Conservation (phyloP, 64 coral and sea anemone species). For the Actinia equina region DNA sequence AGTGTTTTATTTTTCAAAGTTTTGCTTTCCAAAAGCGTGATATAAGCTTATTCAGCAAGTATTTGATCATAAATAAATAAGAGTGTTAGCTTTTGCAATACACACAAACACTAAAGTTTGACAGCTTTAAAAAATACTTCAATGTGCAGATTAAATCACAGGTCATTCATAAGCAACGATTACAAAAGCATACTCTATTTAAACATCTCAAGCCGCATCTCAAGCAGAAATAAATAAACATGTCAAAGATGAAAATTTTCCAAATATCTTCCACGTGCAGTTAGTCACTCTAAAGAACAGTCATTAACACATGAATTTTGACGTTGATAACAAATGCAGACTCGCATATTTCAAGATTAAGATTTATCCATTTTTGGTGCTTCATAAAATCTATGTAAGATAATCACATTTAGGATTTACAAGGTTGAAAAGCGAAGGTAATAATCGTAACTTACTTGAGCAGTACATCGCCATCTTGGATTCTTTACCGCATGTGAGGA, state of each 20-base stretch:
- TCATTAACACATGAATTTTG: neutral
- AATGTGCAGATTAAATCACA: neutral
- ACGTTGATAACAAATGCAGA: neutral
- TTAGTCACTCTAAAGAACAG: neutral
- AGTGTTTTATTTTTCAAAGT: neutral
- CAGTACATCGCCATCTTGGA: conserved; percentile 75
- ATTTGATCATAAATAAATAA: neutral
- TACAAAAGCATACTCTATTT: neutral
- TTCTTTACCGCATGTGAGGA: conserved; percentile 46
- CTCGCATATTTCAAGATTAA: neutral
- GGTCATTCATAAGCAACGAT: neutral
- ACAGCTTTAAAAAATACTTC: neutral
- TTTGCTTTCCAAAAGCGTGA: neutral
- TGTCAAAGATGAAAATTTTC: neutral
- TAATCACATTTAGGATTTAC: neutral
- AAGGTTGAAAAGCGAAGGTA: neutral
- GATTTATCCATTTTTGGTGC: neutral
- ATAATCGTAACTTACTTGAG: conserved; percentile 51
- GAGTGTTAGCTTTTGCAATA: neutral
- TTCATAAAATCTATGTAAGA: neutral
- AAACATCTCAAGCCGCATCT: neutral
- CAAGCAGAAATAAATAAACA: neutral
- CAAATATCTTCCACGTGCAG: neutral
- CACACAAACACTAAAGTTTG: neutral
- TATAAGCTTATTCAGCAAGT: too few species aligned